Evolutionary conservation across 2,113 vertebrate genomes (phyloP), one percentile per base, ranked within the genome.

Genomic region (Plestiodon gilberti): DNA sequence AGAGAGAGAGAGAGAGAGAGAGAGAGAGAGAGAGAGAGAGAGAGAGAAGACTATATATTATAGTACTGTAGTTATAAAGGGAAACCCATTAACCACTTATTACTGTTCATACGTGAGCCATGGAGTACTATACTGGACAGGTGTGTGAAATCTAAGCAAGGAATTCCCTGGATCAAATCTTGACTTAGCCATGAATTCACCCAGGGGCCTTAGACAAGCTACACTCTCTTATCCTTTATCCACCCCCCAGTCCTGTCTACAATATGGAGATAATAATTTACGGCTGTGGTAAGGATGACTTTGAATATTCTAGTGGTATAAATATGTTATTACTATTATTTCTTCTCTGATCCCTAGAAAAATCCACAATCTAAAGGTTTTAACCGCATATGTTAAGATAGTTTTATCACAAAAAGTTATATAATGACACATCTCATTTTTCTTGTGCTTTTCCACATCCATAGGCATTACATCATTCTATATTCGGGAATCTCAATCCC

Each of bases 1-100:
- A n/a, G n/a, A n/a, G n/a, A n/a, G n/a, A n/a, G n/a, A n/a, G n/a
- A n/a, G n/a, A n/a, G n/a, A n/a, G n/a, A n/a, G n/a, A n/a, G n/a
- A n/a, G n/a, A n/a, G n/a, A n/a, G n/a, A n/a, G n/a, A 48, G 43
- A 48, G 43, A 8, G 43, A 48, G 80, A 93, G 90, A 91, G 90
- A 87, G 43, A 90, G 80, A 77, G 91, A 91, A 89, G 79, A 55
- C 90, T 9, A 48, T 48, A 28, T 81, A 57, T 90, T 92, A 89
- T 52, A 87, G 91, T 91, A 90, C 67, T 89, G n/a, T 48, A 48
- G 43, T 93, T 93, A 92, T 90, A 95, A 94, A 88, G n/a, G 89
- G 89, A 61, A 62, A 52, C 76, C 59, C n/a, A 5, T 74, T 20
- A 61, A 22, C 11, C 23, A 65, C 17, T 22, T 25, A 35, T 43